phyloP scores from a whole-genome alignment of 37 sponge, comb jelly and placozoan species.

The Eunapius fragilis region DNA sequence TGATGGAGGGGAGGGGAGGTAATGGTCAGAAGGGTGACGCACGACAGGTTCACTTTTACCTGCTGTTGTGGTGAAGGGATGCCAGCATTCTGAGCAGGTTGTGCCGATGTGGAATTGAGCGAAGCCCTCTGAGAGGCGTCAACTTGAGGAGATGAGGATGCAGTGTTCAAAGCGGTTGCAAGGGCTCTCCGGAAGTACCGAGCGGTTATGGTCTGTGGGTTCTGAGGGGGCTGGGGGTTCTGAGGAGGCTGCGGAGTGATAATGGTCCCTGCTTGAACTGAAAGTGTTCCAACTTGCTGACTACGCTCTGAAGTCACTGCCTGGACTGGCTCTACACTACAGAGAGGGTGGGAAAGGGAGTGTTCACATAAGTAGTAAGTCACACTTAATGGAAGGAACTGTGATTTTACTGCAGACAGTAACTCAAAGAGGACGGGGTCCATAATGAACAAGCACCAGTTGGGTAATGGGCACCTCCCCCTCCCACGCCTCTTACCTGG shows the following conservation, averaged over 20 bases:
- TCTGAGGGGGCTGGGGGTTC: background rate
- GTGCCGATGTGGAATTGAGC: background rate
- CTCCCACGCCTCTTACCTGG: background rate
- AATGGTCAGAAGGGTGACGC: too few species aligned
- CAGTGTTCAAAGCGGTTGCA: background rate
- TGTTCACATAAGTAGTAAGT: background rate
- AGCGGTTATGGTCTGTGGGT: background rate
- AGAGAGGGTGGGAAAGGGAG: background rate
- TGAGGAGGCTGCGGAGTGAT: background rate
- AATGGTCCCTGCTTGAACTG: background rate
- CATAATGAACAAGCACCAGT: too few species aligned
- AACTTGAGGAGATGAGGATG: background rate
- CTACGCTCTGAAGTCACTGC: background rate
- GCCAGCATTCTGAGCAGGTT: background rate
- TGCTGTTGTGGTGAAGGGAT: background rate
- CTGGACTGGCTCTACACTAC: background rate
- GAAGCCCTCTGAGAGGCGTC: background rate
- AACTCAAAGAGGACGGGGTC: too few species aligned
- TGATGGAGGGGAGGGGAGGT: background rate
- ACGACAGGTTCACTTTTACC: background rate
- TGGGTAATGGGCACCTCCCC: too few species aligned
- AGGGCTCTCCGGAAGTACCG: constrained; percentile 33
- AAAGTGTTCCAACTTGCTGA: constrained; percentile 3
- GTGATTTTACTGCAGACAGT: too few species aligned
- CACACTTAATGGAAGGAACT: too few species aligned